Base-by-base conservation (phyloP, 1,140 invertebrate genomes). In the Pogonus chalceus region DNA sequence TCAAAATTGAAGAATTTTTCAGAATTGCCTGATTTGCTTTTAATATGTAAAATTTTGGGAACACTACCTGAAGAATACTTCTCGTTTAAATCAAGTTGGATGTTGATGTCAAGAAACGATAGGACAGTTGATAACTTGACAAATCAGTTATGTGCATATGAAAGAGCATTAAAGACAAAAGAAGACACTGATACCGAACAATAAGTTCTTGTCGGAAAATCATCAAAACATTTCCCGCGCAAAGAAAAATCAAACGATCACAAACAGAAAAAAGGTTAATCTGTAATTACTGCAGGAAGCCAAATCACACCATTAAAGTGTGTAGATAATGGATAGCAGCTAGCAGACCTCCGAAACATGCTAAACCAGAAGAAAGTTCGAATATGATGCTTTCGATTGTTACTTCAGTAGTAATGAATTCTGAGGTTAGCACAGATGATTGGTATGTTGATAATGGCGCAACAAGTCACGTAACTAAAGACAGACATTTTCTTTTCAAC, bases 31-130 rank as follows among this genome's bases (percentile, higher is more conserved):
- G 56, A 57, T 9, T 24, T 59, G 9, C 48, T 59, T 14, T 31
- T 61, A 23, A 59, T 59, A 23, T 57, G 55, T 26, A 59, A 59
- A 43, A 54, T 57, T 46, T n/a, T 59, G 10, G 58, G 56, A 10
- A 54, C 55, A 14, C 23, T 59, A 22, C 37, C 37, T 14, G 55
- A 57, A 35, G 20, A 23, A 12, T 59, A 48, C 31, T 57, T 57
- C 24, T 12, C 35, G 1, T 61, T 61, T 31, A 56, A 51, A 53
- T 55, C 53, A 1, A 61, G 55, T 52, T 61, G 58, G 57, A n/a
- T 57, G 0, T 37, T 57, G 4, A 21, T 57, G 23, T 24, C 49
- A 16, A 54, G 56, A 26, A 24, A 18, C 18, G 56, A 58, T 14
- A 43, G 51, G 1, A 58, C 54, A 26, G 26, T 58, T 22, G 56